phyloP scores from a whole-genome alignment of 2,113 vertebrate genomes.

The Camarhynchus parvulus region DNA sequence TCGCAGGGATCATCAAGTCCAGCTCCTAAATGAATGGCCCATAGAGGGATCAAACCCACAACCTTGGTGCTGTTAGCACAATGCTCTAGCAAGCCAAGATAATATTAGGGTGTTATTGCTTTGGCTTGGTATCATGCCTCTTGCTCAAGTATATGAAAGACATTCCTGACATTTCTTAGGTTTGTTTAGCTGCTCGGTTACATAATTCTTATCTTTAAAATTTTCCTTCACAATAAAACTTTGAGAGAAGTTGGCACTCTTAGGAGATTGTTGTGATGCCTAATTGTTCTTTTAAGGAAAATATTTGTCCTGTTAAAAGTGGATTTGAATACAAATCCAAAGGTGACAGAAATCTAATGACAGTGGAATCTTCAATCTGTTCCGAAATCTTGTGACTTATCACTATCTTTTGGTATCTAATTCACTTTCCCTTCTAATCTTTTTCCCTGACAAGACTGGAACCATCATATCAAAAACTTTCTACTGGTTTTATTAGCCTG shows the following conservation, averaged over 20 bases:
- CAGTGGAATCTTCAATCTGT: not conserved
- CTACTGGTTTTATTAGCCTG: not conserved
- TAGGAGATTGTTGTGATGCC: not conserved
- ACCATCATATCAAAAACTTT: not conserved
- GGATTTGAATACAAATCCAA: not conserved
- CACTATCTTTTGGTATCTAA: not conserved
- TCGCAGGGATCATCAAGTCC: rapidly evolving
- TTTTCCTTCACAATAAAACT: not conserved
- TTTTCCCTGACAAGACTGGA: not conserved
- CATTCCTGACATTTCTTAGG: not conserved
- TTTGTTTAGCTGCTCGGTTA: not conserved
- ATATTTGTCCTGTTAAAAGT: not conserved
- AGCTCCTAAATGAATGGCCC: not conserved
- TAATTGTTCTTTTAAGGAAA: not conserved
- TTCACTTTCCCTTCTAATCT: not conserved
- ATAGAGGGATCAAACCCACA: not conserved
- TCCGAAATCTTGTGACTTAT: not conserved
- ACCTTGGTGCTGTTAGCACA: not conserved
- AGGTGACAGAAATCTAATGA: not conserved
- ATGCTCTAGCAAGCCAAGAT: not conserved
- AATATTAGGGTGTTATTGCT: not conserved
- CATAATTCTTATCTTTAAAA: not conserved
- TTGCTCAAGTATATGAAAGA: not conserved
- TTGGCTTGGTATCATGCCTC: not conserved
- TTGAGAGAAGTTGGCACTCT: not conserved